A percentile compares a stretch with the other conserved stretches of the same genome.
Evolutionary conservation across 2,797 vertebrate genomes (phyloP).

Genomic region (Mycteria americana): DNA sequence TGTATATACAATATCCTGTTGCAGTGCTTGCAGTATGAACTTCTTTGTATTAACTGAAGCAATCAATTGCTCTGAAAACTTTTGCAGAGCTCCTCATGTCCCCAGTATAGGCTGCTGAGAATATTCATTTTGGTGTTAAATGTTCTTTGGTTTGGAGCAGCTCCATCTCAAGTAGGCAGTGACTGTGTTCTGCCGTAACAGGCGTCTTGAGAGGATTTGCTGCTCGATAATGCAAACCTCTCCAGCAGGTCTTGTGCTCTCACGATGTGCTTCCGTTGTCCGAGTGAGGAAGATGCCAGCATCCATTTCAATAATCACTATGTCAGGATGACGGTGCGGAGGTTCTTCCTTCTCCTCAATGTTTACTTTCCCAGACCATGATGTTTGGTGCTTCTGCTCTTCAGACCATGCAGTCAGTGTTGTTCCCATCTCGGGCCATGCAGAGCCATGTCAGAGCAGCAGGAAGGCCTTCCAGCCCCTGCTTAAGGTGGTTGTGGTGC

Average conservation of each 20-base stretch:
- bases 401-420: not conserved
- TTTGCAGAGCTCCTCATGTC: not conserved
- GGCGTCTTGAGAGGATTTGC: not conserved
- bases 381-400: not conserved
- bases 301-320: not conserved
- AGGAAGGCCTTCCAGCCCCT: not conserved
- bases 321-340: not conserved
- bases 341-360: not conserved
- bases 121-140: not conserved
- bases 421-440: not conserved
- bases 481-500: not conserved
- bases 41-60: not conserved
- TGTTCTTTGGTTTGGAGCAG: not conserved
- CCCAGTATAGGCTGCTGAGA: not conserved
- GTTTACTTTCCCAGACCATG: not conserved
- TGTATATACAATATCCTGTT: not conserved
- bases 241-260: not conserved
- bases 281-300: not conserved
- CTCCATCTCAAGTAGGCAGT: not conserved
- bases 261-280: rapidly evolving
- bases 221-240: not conserved
- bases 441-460: not conserved
- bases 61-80: not conserved
- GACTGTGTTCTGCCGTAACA: not conserved
- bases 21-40: not conserved